These are phyloP conservation scores for Corythornis cristatus DNA, from an alignment of 2,113 vertebrate genomes.

Conservation along the genomic window DNA sequence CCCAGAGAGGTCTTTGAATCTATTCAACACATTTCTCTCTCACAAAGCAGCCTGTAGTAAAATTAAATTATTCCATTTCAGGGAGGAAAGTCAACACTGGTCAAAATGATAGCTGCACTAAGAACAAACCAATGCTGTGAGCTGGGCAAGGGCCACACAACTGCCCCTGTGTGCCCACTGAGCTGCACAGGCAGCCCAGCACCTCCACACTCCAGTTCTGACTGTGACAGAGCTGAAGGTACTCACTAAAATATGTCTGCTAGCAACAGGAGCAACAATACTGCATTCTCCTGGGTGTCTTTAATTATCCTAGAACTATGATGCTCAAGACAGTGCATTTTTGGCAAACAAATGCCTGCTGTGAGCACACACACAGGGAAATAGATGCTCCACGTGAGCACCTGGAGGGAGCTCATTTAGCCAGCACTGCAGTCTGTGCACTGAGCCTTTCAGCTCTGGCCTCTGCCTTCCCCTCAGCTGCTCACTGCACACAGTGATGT, in stretches of 20 bases:
- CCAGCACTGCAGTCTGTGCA: not conserved
- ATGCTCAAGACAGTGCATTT: not conserved
- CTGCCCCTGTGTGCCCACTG: not conserved
- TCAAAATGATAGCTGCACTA: not conserved
- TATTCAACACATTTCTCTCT: not conserved
- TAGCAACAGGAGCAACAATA: constrained; percentile 28
- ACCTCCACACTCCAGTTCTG: not conserved
- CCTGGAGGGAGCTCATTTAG: not conserved
- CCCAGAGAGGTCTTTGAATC: not conserved
- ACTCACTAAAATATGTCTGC: constrained; percentile 51
- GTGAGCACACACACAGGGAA: not conserved
- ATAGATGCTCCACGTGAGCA: not conserved
- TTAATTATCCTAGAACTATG: not conserved
- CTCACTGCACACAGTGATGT: not conserved
- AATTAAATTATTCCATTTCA: not conserved
- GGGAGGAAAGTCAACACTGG: too few species aligned
- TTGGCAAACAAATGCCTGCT: not conserved
- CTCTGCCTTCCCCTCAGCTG: not conserved
- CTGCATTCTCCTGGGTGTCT: constrained; percentile 12
- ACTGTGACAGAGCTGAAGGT: constrained; percentile 43
- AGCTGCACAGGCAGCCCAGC: not conserved
- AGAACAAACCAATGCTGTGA: not conserved
- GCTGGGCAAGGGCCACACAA: not conserved
- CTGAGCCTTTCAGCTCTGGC: not conserved
- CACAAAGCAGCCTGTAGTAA: not conserved